A percentile compares a stretch with the other conserved stretches of the same genome.
These are phyloP conservation scores for Oreohelix idahoensis DNA, from an alignment of 1,140 invertebrate species.

Conservation along the genomic window DNA sequence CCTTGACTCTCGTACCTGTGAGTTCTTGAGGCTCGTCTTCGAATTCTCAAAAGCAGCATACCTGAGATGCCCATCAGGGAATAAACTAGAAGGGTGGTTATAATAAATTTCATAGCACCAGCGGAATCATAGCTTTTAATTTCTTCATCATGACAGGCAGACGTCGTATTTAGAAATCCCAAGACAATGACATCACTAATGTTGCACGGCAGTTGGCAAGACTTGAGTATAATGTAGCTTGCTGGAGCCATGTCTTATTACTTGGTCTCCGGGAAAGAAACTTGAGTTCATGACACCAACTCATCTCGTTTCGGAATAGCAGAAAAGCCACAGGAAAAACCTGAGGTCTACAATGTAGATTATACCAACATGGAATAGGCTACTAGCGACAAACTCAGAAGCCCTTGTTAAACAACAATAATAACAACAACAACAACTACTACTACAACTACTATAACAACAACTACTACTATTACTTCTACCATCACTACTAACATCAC, in stretches of 20 bases:
- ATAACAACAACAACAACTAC: too few species aligned
- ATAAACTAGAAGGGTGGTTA: constrained; percentile 22
- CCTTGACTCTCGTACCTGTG: constrained; percentile 28
- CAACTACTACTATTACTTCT: too few species aligned
- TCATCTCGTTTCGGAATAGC: too few species aligned
- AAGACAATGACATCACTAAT: not conserved
- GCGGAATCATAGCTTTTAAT: not conserved
- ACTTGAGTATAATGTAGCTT: not conserved
- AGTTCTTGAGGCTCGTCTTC: constrained; percentile 1
- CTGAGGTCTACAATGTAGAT: too few species aligned
- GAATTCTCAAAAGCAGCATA: not conserved
- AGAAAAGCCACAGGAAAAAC: too few species aligned
- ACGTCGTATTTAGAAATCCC: not conserved
- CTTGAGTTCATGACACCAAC: too few species aligned
- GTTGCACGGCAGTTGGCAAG: not conserved
- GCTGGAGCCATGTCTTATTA: not conserved
- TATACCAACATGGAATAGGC: too few species aligned
- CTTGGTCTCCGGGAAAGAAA: too few species aligned
- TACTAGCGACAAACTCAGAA: too few species aligned
- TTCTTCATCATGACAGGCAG: not conserved
- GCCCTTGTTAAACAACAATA: too few species aligned
- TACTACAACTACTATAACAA: too few species aligned
- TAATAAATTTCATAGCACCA: constrained; percentile 29
- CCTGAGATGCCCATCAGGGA: constrained; percentile 27
- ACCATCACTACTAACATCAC: too few species aligned